Conservation (phyloP, 2,888 invertebrate species). For the Doris montereyensis region DNA sequence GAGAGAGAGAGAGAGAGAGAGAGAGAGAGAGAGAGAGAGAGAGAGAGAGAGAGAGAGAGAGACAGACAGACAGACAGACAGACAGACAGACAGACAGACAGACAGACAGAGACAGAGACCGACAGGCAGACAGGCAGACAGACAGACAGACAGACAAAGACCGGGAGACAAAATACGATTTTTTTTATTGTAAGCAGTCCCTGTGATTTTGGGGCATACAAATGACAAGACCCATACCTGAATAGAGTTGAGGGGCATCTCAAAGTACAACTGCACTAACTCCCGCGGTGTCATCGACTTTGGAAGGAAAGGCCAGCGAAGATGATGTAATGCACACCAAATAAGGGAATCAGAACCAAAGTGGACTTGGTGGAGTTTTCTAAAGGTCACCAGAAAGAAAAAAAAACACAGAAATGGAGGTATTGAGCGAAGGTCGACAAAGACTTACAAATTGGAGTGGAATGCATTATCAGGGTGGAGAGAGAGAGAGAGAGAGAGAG, state of each 20-base stretch:
- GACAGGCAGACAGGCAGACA: too few relatives aligned
- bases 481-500: too few relatives aligned
- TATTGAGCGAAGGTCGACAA: too few relatives aligned
- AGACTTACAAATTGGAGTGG: too few relatives aligned
- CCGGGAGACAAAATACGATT: neutral
- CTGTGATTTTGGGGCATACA: too few relatives aligned
- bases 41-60: neutral
- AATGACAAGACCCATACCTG: slow-evolving; percentile 75
- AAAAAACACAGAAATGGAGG: too few relatives aligned
- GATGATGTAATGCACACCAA: slow-evolving; percentile 81
- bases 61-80: neutral
- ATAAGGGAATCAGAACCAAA: slow-evolving; percentile 80
- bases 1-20: slow-evolving; percentile 2
- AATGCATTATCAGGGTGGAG: too few relatives aligned
- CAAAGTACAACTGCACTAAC: slow-evolving; percentile 79
- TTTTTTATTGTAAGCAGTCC: neutral
- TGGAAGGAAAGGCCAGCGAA: too few relatives aligned
- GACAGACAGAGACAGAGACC: too few relatives aligned
- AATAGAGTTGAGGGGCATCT: slow-evolving; percentile 81
- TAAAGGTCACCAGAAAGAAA: too few relatives aligned
- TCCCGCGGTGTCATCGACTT: too few relatives aligned
- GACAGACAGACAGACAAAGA: too few relatives aligned
- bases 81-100: neutral
- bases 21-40: slow-evolving; percentile 9
- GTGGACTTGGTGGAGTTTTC: slow-evolving; percentile 82